phyloP scores from a whole-genome alignment of 2,888 invertebrate genomes.

The Ctena decussata region DNA sequence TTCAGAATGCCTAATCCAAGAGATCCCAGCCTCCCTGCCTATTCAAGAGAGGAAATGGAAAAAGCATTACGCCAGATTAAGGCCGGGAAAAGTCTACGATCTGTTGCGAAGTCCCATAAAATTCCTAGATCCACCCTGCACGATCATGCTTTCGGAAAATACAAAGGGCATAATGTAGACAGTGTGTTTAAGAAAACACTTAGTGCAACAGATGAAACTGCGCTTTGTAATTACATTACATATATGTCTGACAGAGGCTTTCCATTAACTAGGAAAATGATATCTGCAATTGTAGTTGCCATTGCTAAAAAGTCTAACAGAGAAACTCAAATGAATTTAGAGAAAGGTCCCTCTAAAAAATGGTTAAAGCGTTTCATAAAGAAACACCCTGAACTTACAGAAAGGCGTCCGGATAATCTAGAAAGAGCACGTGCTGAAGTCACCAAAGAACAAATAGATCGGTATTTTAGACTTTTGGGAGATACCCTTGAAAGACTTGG shows the following conservation, averaged over 20 bases:
- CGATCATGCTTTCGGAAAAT: neutral
- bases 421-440: neutral
- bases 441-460: neutral
- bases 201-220: neutral
- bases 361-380: neutral
- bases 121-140: neutral
- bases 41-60: too few relatives aligned
- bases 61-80: too few relatives aligned
- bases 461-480: neutral
- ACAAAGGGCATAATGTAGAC: neutral
- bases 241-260: conserved; percentile 11
- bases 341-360: neutral
- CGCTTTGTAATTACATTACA: neutral
- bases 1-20: too few relatives aligned
- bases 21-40: too few relatives aligned
- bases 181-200: neutral
- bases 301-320: neutral
- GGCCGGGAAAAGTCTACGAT: too few relatives aligned
- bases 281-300: neutral
- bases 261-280: neutral
- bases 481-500: neutral
- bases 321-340: neutral
- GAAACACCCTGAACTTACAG: neutral
- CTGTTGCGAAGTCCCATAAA: too few relatives aligned
- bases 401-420: neutral